Base-by-base conservation (phyloP, 2,113 vertebrate genomes). In the Lynx canadensis region DNA sequence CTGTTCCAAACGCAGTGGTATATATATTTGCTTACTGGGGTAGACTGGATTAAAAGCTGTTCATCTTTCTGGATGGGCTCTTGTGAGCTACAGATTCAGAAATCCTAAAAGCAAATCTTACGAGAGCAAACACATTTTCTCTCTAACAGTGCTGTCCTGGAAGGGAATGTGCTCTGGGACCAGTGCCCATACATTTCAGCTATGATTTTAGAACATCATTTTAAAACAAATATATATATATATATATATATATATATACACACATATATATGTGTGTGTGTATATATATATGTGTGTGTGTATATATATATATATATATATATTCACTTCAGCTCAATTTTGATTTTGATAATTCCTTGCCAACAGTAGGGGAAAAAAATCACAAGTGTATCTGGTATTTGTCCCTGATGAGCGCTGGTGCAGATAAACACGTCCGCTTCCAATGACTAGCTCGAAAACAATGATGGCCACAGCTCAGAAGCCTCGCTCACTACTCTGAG, bases 351-450 rank as follows among this genome's bases (percentile, higher is more conserved):
- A 33, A 19, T 19, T 87, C 90, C 96, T 96, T 94, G 38, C 86
- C 76, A 55, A 89, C 3, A 29, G 60, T 63, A 9, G 48, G 18
- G 50, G 45, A 0, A 97, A 57, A 38, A 57, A 65, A 7, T 96
- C 52, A 84, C 55, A 96, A 41, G 69, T 76, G 69, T 38, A 95
- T 95, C 80, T 96, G 83, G 48, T 96, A 52, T 79, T 79, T 86
- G 94, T 96, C 65, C 69, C 92, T 41, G 6, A 71, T 93, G 93
- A 96, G 94, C 78, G n/a, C 16, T 76, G 9, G n/a, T 90, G n/a
- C 93, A 97, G 97, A 97, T 73, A 97, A 95, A 97, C 92, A 82
- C 25, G 95, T 86, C 82, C 31, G 65, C 96, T 96, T 95, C 87
- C 89, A 38, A 48, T n/a, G 80, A 96, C 65, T 6, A 81, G 80